These are phyloP conservation scores for Desmodus rotundus DNA, from an alignment of 2,113 vertebrate species.

Conservation along the genomic window DNA sequence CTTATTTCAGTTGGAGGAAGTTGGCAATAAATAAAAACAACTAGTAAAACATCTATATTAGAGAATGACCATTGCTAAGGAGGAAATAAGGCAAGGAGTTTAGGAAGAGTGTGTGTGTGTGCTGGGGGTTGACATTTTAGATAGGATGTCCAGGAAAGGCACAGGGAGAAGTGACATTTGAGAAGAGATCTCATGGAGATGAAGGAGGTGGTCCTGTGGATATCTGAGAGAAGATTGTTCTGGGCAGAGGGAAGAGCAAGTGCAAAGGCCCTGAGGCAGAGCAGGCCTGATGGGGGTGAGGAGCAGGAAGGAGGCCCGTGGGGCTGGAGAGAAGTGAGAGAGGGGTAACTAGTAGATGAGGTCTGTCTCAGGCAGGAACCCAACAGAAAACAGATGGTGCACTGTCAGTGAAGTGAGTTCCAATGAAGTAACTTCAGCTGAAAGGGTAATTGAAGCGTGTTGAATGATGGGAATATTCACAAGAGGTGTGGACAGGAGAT, in stretches of 20 bases:
- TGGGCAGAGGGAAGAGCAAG: neutral
- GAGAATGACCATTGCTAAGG: neutral
- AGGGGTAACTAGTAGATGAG: neutral
- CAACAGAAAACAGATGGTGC: neutral
- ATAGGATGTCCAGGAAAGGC: neutral
- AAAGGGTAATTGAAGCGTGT: neutral
- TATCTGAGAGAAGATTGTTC: neutral
- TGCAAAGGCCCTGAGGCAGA: slow-evolving; percentile 12
- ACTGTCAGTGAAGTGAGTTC: neutral
- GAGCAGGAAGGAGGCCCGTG: neutral
- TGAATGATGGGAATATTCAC: neutral
- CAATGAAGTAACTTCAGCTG: neutral
- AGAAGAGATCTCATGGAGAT: neutral
- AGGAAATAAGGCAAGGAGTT: neutral
- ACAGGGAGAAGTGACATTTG: neutral
- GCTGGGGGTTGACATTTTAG: neutral
- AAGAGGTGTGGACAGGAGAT: neutral
- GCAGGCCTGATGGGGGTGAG: neutral
- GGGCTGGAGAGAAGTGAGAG: neutral
- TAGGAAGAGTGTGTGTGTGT: neutral
- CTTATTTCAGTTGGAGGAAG: neutral
- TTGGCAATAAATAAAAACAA: neutral
- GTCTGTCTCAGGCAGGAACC: neutral
- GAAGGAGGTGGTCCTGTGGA: neutral
- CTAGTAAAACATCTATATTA: neutral